These are phyloP conservation scores for Euwallacea fornicatus DNA, from an alignment of 1,140 invertebrate species.

Conservation along the genomic window DNA sequence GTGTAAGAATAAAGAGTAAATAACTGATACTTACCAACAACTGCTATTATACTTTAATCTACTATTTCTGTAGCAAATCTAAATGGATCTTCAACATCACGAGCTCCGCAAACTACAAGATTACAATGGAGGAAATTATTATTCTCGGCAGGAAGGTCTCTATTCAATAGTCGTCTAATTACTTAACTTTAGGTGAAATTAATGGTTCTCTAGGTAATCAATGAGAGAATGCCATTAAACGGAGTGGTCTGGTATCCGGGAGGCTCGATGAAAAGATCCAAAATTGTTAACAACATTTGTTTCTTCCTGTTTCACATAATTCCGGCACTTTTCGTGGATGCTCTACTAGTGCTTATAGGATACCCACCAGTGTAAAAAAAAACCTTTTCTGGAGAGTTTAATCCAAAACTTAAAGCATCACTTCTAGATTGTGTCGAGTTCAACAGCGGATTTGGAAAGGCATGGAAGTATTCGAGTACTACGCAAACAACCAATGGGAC, in stretches of 20 bases:
- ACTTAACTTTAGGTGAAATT: background rate
- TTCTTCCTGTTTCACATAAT: conserved; percentile 82
- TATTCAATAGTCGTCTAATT: background rate
- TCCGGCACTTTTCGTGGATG: conserved; percentile 80
- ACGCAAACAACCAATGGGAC: conserved; percentile 84
- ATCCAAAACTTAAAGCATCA: background rate
- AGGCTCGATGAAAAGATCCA: conserved; percentile 82
- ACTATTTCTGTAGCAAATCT: conserved; percentile 29
- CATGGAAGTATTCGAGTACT: conserved; percentile 84
- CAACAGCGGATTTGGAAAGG: conserved; percentile 78
- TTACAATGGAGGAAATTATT: conserved; percentile 82
- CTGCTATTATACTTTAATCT: background rate
- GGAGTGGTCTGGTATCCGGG: conserved; percentile 86
- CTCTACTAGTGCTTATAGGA: conserved; percentile 71
- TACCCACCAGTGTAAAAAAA: conserved; percentile 75
- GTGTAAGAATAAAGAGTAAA: no score
- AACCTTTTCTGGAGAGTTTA: background rate
- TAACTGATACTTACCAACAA: no score
- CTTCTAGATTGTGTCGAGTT: conserved; percentile 68
- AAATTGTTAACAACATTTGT: conserved; percentile 74
- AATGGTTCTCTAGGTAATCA: conserved; percentile 57
- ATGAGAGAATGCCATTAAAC: conserved; percentile 73
- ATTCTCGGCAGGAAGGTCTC: conserved; percentile 70
- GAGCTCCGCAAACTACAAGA: conserved; percentile 76
- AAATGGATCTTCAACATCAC: conserved; percentile 70